phyloP scores from a whole-genome alignment of 1,140 invertebrate genomes.

The Ips nitidus region DNA sequence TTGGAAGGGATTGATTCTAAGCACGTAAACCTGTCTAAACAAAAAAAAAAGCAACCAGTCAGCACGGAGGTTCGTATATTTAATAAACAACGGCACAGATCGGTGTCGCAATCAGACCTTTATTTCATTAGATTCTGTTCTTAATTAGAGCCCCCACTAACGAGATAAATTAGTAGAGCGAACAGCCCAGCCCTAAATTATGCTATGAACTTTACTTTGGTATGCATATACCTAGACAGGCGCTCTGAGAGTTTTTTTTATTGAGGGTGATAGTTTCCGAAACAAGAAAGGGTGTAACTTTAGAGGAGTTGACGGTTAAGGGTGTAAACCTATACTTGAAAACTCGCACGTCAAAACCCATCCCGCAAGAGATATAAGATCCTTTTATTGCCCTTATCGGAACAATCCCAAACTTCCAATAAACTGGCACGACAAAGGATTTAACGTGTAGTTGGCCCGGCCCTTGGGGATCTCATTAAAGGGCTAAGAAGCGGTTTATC shows the following conservation, averaged over 20 bases:
- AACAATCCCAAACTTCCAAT: conserved; percentile 30
- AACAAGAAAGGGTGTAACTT: not conserved
- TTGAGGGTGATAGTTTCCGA: not conserved
- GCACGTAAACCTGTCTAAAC: no score
- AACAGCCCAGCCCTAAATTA: conserved; percentile 11
- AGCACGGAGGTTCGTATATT: conserved; percentile 16
- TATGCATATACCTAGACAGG: not conserved
- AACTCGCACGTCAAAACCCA: conserved; percentile 4
- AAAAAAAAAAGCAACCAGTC: no score
- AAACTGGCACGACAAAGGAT: conserved; percentile 27
- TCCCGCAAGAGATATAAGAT: not conserved
- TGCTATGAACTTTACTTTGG: not conserved
- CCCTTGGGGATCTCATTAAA: conserved; percentile 29
- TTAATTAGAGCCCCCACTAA: conserved; percentile 27
- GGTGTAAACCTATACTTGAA: conserved; percentile 8
- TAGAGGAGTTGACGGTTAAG: not conserved
- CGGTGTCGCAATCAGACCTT: conserved; percentile 32
- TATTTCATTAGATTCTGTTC: conserved; percentile 28
- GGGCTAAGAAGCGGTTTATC: conserved; percentile 20
- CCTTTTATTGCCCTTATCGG: conserved; percentile 13
- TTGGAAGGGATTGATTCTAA: no score
- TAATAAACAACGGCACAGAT: conserved; percentile 27
- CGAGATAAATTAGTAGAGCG: conserved; percentile 28
- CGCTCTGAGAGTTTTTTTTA: not conserved
- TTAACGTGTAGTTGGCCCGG: conserved; percentile 20